phyloP scores from a whole-genome alignment of 2,797 vertebrate species.

The Strix occidentalis region DNA sequence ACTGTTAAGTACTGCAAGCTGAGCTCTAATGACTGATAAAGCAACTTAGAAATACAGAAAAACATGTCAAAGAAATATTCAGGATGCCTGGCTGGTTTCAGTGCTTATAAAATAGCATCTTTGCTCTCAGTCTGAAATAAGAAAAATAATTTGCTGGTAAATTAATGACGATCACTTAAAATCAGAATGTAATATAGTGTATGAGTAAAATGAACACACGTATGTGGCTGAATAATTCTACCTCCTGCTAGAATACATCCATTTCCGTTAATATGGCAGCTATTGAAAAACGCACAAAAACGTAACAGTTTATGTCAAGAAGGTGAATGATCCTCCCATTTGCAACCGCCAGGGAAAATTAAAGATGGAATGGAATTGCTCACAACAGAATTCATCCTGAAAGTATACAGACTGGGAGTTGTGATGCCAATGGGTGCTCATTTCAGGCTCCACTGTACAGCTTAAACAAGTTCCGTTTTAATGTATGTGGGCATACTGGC shows the following conservation, averaged over 20 bases:
- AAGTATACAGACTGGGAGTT: neutral
- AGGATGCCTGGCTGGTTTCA: neutral
- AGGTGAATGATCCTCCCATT: slow-evolving; percentile 28
- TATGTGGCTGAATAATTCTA: neutral
- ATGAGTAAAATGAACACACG: neutral
- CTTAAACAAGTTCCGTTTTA: neutral
- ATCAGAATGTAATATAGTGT: neutral
- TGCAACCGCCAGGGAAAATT: neutral
- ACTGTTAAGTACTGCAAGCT: slow-evolving; percentile 45
- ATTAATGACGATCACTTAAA: slow-evolving; percentile 15
- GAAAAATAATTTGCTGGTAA: slow-evolving; percentile 20
- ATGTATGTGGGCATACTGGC: neutral
- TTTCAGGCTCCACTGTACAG: neutral
- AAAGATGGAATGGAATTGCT: neutral
- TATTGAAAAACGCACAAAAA: neutral
- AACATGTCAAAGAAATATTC: slow-evolving; percentile 24
- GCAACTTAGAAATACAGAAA: slow-evolving; percentile 33
- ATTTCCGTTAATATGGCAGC: slow-evolving; percentile 3
- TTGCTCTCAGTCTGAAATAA: neutral
- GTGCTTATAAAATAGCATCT: neutral
- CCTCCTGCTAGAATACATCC: neutral
- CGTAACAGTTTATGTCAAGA: neutral
- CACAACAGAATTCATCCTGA: neutral
- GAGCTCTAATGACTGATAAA: slow-evolving; percentile 50
- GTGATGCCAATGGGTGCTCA: neutral